Evolutionary conservation across 2,888 invertebrate species (phyloP), one percentile per base, ranked within the genome.

Genomic region (Tetropium fuscum): DNA sequence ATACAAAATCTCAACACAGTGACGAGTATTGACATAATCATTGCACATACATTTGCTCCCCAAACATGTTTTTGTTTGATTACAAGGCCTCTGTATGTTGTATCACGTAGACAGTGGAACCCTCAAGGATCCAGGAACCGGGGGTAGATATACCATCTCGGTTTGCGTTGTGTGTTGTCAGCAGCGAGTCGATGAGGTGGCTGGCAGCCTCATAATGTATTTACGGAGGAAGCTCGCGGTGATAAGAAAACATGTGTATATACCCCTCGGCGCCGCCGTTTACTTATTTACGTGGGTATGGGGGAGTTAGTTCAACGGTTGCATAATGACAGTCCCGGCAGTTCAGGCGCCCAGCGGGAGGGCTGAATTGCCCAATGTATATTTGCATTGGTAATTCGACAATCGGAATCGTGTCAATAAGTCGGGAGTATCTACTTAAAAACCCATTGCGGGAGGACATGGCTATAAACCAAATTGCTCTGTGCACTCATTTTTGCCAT

Each of bases 201-300:
- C 32, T 56, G 59, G 60, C 63, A 49, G 45, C 49, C 60, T 66
- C 68, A 62, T 69, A 66, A 66, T 60, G 65, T 66, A 69, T 69
- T 69, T 69, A 69, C 60, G 58, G 40, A 54, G 60, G 63, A 59
- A 62, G 58, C 53, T 47, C 45, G 56, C 47, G 54, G 56, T 59
- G 66, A 68, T 68, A 66, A 68, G 63, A 63, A 54, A 61, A 58
- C 63, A 60, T 55, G 63, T 61, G 58, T 60, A 63, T 65, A 60
- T 51, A 60, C 62, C 58, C 58, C 53, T 38, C 40, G 41, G 53
- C 60, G 58, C 38, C 45, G 43, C 41, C 58, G 53, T 56, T 60
- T 61, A 64, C 59, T 64, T 59, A 61, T 64, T 58, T 48, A 64
- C 34, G 22, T 11, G 22, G 16, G 16, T 19, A 36, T 7, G 27